Evolutionary conservation across 1,140 invertebrate genomes (phyloP), one percentile per base, ranked within the genome.

Genomic region (Drosophila nebulosa): DNA sequence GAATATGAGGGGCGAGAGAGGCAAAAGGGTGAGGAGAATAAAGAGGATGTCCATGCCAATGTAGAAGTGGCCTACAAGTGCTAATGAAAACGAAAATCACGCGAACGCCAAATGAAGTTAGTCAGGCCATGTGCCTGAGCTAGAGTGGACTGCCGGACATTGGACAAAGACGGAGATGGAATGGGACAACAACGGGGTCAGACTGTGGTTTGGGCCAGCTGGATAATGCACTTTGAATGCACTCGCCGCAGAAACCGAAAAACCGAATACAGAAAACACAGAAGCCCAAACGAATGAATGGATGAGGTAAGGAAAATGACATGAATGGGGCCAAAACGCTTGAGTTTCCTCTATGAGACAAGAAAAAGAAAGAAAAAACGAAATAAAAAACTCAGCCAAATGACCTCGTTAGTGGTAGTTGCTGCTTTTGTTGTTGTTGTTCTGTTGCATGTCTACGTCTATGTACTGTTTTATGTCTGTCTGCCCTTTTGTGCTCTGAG

Each of bases 361-460:
- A 56, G 63, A 50, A 63, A 63, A 56, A 73, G 59, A 61, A 55
- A 46, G 35, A 42, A 24, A 57, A 63, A 64, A 60, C 64, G 27
- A 52, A 51, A 42, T 35, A 27, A 67, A 63, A 64, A 60, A 64
- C 21, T 35, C 18, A 63, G 46, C 64, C 64, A 79, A 79, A 76
- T 76, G 65, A 51, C 81, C 77, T 86, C 69, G 77, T 86, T 80
- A 80, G 81, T 77, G 65, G 77, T 62, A 55, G 24, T 27, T 57
- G 72, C 10, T 32, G 30, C 12, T 32, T 77, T 77, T 65, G 77
- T 62, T 50, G 14, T 27, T 60, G 72, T 75, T 75, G 26, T 63
- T 27, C 7, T 42, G 18, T 35, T 61, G 46, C 27, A 9, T 55
- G 50, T 26, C 21, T 53, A 14, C 24, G 14, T 42, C n/a, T 24